Evolutionary conservation across 2,113 vertebrate genomes (phyloP), one percentile per base, ranked within the genome.

Genomic region (Apaloderma vittatum): DNA sequence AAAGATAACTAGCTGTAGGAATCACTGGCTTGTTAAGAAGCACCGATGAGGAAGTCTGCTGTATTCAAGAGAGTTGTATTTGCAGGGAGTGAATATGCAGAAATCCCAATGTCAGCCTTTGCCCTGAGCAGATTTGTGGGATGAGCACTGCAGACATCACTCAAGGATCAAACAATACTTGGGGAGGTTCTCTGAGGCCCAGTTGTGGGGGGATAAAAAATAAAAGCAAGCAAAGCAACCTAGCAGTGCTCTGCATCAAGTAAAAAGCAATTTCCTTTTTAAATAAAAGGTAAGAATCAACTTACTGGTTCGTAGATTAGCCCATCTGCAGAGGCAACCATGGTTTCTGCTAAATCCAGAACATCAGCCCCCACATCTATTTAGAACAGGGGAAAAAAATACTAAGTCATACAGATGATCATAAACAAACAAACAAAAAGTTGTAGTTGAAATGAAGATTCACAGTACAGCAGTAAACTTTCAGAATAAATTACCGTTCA

Each of bases 321-420:
- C 29, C 99, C 99, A 93, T 99, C 99, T 73, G 99, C 99, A 58
- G 99, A 98, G 43, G 98, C 97, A 0, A 99, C 99, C 99, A 99
- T 99, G 23, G 99, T 99, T 98, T 99, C 99, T 82, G 99, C 99
- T 88, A 99, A 98, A 97, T 99, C 99, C 90, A 99, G 96, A 67
- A 99, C 99, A 97, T 99, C 99, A 63, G 99, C 99, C 48, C 99
- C 99, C 24, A 99, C 98, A 98, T 99, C 99, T 99, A 73, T 76
- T 96, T 81, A 40, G 89, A 94, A 96, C 59, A 52, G 4, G 29
- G 94, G 75, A 94, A 68, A 94, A 68, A 94, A 90, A 88, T 8
- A 71, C 5, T 32, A 26, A 86, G 54, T 59, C 54, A 59, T 21
- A 29, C 5, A 83, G 10, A 59, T 22, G 6, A 65, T 40, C 54